These are phyloP conservation scores for Turdus rufiventris DNA, from an alignment of 2,113 vertebrate species.

Conservation along the genomic window DNA sequence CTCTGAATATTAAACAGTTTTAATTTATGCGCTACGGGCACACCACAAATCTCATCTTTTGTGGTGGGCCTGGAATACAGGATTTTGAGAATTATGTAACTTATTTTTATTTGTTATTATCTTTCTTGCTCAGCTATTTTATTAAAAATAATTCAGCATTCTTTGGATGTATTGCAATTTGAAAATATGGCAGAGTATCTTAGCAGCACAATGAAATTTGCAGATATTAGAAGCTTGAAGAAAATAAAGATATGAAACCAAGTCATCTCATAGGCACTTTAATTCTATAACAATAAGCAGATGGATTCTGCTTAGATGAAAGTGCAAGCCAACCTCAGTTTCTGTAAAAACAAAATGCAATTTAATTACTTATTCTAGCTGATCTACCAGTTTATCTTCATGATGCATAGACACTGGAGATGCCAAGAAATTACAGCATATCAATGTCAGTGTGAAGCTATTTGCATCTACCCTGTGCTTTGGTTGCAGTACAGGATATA, in stretches of 20 bases:
- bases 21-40: not conserved
- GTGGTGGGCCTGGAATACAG: not conserved
- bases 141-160: not conserved
- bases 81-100: not conserved
- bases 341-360: not conserved
- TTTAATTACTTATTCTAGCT: not conserved
- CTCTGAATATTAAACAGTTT: not conserved
- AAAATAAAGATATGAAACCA: not conserved
- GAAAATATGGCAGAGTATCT: not conserved
- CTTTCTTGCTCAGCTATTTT: not conserved
- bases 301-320: not conserved
- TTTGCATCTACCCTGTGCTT: not conserved
- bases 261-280: not conserved
- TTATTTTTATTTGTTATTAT: not conserved
- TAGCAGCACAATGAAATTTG: not conserved
- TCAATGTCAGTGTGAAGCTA: not conserved
- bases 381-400: not conserved
- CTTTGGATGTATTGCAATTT: not conserved
- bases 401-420: not conserved
- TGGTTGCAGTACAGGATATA: not conserved
- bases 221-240: not conserved
- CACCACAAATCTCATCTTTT: not conserved
- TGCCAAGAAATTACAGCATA: not conserved
- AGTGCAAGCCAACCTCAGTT: not conserved
- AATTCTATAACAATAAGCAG: not conserved